Evolutionary conservation across 2,888 invertebrate genomes (phyloP), one percentile per base, ranked within the genome.

Genomic region (Drosophila limbata): DNA sequence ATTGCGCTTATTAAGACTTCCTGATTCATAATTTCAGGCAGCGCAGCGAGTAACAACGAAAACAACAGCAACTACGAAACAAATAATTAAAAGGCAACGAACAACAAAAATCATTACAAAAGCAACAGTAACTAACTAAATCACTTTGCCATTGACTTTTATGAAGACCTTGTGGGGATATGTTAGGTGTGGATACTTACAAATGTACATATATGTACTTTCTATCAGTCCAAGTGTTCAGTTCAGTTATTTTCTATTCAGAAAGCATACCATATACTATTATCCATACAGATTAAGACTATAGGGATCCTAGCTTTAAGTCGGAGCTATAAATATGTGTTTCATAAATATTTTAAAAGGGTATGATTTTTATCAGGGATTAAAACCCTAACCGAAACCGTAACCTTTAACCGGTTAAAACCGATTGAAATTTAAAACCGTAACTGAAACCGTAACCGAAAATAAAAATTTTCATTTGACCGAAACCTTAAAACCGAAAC

Each of bases 1-100:
- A 88, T 88, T 88, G 88, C 78, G 83, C 89, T 90, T 88, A 88
- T 88, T 88, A 88, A 89, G 89, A 88, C 88, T 88, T 88, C 88
- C 88, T 90, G 90, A 90, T 85, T 83, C 78, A 80, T 85, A 85
- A 89, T 89, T 88, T 84, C 76, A 73, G 81, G 64, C 85, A 76
- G 51, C 66, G 64, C 85, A 76, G 51, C 66, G 63, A 63, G 35
- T 72, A 68, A 48, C 62, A 78, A 45, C 55, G 42, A 44, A 15
- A 67, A 19, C 44, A 64, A 35, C 59, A 51, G 51, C 28, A 44
- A 6, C 17, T 40, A 48, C 33, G 33, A 44, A 37, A 37, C 33
- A 31, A 53, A 47, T 42, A 56, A 64, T 57, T 52, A 59, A 62
- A 75, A 67, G 65, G 51, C 56, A 40, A 17, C 17, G 40, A 57